Percentiles rank a stretch among this genome's conserved stretches.
Evolutionary conservation across 2,888 invertebrate species (phyloP).

Genomic region (Rhingia rostrata): DNA sequence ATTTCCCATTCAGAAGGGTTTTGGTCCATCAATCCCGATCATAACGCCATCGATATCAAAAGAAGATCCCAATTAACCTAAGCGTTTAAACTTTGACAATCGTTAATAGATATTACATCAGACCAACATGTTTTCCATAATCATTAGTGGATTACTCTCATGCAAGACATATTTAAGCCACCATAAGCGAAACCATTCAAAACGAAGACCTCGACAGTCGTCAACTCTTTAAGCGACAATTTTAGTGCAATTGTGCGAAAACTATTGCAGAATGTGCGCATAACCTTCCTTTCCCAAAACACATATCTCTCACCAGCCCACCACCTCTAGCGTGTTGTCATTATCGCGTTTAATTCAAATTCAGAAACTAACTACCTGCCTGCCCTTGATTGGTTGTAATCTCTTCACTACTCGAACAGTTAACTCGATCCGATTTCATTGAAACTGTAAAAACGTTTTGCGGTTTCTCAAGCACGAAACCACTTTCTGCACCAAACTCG

Average conservation of each 20-base stretch:
- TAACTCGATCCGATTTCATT: background rate
- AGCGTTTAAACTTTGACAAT: too few relatives aligned
- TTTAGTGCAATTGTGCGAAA: conserved; percentile 55
- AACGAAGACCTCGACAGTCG: conserved; percentile 21
- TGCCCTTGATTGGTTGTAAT: conserved; percentile 48
- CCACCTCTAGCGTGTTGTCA: background rate
- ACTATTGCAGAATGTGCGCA: conserved; percentile 16
- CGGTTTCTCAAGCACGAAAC: conserved; percentile 32
- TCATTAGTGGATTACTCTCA: background rate
- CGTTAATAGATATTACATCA: too few relatives aligned
- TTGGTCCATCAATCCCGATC: too few relatives aligned
- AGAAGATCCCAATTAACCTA: too few relatives aligned
- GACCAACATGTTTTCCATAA: too few relatives aligned
- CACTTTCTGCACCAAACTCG: conserved; percentile 19
- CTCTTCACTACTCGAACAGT: background rate
- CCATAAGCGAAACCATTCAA: conserved; percentile 22
- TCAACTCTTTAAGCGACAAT: conserved; percentile 40
- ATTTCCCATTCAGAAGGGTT: too few relatives aligned
- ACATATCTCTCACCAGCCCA: background rate
- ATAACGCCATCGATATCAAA: too few relatives aligned
- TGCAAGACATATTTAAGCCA: background rate
- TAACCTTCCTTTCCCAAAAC: conserved; percentile 32
- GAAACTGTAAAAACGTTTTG: conserved; percentile 7
- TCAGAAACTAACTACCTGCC: conserved; percentile 16
- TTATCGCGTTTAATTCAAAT: conserved; percentile 38